phyloP scores from a whole-genome alignment of 2,888 invertebrate genomes.

The Ormia ochracea region DNA sequence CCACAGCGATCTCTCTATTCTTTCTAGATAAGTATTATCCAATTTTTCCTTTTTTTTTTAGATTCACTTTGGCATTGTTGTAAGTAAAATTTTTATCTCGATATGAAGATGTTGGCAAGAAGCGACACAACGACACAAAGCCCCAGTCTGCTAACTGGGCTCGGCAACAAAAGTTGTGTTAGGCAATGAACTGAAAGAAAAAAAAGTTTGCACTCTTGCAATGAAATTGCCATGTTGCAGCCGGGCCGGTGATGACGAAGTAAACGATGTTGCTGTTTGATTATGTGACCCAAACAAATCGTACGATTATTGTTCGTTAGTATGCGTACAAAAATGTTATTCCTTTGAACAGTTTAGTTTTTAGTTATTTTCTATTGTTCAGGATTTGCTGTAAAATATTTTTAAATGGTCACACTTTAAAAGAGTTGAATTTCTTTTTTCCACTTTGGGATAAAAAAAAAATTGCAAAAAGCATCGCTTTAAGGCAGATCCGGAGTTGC shows the following conservation, averaged over 20 bases:
- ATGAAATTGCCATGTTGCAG: constrained; percentile 52
- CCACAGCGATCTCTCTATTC: background rate
- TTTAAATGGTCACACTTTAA: constrained; percentile 51
- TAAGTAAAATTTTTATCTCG: constrained; percentile 56
- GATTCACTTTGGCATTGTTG: constrained; percentile 10
- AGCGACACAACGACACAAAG: constrained; percentile 57
- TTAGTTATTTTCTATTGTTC: constrained; percentile 12
- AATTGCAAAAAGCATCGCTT: background rate
- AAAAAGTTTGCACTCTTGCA: constrained; percentile 33
- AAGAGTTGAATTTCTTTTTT: background rate
- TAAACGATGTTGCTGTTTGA: constrained; percentile 33
- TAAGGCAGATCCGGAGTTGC: background rate
- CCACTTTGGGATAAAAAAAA: background rate
- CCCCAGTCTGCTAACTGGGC: constrained; percentile 49
- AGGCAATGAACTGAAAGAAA: background rate
- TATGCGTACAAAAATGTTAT: constrained; percentile 4
- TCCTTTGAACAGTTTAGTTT: constrained; percentile 10
- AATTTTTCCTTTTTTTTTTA: background rate
- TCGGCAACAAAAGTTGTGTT: constrained; percentile 12
- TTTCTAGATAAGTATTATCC: background rate
- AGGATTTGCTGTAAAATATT: constrained; percentile 9
- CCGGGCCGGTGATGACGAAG: constrained; percentile 3
- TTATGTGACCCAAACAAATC: constrained; percentile 36
- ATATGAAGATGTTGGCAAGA: constrained; percentile 59
- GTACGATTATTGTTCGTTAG: constrained; percentile 3